Percentiles rank a stretch among this genome's conserved stretches.
phyloP scores from a whole-genome alignment of 2,888 invertebrate species.

The Balanococcus diminutus region DNA sequence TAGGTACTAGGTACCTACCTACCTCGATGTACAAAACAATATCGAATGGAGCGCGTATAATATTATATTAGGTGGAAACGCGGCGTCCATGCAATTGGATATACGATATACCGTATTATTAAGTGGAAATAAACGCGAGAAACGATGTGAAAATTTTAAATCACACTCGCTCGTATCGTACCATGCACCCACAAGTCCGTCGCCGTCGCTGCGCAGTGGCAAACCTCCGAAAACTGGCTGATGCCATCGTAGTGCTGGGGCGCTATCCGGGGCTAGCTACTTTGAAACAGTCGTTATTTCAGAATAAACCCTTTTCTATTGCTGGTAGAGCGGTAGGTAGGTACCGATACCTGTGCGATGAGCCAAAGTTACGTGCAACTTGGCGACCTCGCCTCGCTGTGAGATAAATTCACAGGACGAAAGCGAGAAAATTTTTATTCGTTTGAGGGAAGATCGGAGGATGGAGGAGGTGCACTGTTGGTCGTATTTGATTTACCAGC shows the following conservation, averaged over 20 bases:
- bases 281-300: neutral
- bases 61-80: conserved; percentile 37
- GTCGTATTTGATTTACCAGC: neutral
- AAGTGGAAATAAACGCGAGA: conserved; percentile 37
- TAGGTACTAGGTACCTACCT: neutral
- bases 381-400: neutral
- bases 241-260: neutral
- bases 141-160: conserved; percentile 39
- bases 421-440: neutral
- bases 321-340: too few relatives aligned
- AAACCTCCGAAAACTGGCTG: neutral
- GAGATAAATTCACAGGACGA: neutral
- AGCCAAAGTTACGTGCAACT: neutral
- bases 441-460: neutral
- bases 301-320: neutral
- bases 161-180: neutral
- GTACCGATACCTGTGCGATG: neutral
- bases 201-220: too few relatives aligned
- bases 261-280: neutral
- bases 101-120: conserved; percentile 28
- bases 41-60: conserved; percentile 8
- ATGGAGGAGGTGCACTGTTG: neutral
- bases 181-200: neutral
- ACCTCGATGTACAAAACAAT: neutral
- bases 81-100: conserved; percentile 27